Conservation (phyloP, 2,888 invertebrate genomes). For the Yponomeuta sedellus region DNA sequence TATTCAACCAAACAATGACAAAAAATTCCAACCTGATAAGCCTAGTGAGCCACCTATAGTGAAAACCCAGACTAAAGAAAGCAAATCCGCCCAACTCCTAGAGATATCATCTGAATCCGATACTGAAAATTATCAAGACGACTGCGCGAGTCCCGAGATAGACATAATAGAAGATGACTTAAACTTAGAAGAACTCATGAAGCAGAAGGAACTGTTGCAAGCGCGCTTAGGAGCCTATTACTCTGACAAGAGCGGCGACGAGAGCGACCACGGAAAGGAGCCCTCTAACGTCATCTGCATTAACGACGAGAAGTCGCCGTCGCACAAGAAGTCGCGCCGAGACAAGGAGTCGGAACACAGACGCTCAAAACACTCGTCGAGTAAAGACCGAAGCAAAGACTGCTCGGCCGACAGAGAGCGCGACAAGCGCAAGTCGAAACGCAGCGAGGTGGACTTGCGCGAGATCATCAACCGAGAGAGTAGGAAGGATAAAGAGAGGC, state of each 20-base stretch:
- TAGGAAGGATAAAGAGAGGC: slow-evolving; percentile 47
- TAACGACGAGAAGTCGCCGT: slow-evolving; percentile 78
- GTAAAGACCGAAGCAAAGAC: slow-evolving; percentile 38
- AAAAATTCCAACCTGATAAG: not conserved
- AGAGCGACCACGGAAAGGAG: slow-evolving; percentile 28
- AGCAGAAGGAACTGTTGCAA: slow-evolving; percentile 89
- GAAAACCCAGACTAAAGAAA: slow-evolving; percentile 18
- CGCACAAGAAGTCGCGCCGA: slow-evolving; percentile 49
- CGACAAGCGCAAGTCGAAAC: slow-evolving; percentile 40
- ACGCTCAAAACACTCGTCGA: slow-evolving; percentile 51
- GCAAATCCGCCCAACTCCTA: slow-evolving; percentile 49
- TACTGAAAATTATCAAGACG: slow-evolving; percentile 77
- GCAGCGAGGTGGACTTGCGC: slow-evolving; percentile 61
- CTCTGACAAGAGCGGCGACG: slow-evolving; percentile 80
- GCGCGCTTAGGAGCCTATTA: slow-evolving; percentile 86
- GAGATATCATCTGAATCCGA: slow-evolving; percentile 83
- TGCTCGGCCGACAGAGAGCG: slow-evolving; percentile 39
- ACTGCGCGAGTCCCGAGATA: slow-evolving; percentile 83
- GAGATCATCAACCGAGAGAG: slow-evolving; percentile 54
- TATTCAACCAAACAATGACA: slow-evolving; percentile 11
- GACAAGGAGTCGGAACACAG: slow-evolving; percentile 42
- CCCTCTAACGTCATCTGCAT: slow-evolving; percentile 72
- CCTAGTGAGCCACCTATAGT: not conserved
- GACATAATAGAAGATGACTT: slow-evolving; percentile 89
- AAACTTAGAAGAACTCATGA: slow-evolving; percentile 92